Conservation (phyloP, 2,888 invertebrate genomes). For the Ochlodes sylvanus region DNA sequence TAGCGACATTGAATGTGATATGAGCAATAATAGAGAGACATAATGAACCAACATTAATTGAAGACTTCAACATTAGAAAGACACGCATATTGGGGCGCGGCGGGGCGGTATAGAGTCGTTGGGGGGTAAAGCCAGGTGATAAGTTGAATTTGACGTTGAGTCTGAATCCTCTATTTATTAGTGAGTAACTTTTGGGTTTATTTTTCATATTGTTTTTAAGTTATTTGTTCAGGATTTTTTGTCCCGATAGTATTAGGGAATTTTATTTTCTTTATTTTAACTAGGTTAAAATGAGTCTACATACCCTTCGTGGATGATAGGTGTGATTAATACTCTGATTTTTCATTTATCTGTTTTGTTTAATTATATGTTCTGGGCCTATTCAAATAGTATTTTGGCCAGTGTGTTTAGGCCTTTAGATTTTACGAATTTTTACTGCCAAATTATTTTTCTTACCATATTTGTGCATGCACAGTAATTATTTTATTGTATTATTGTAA, state of each 20-base stretch:
- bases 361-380: slow-evolving; percentile 81
- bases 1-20: slow-evolving; percentile 79
- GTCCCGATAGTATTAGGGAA: slow-evolving; percentile 85
- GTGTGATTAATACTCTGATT: slow-evolving; percentile 83
- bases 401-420: slow-evolving; percentile 82
- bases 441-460: slow-evolving; percentile 84
- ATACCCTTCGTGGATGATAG: slow-evolving; percentile 74
- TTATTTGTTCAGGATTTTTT: slow-evolving; percentile 85
- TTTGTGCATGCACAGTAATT: slow-evolving; percentile 84
- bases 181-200: slow-evolving; percentile 84
- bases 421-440: slow-evolving; percentile 85
- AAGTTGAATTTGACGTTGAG: slow-evolving; percentile 73
- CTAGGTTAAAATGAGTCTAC: slow-evolving; percentile 78
- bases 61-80: slow-evolving; percentile 60
- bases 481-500: slow-evolving; percentile 74
- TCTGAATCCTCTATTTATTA: slow-evolving; percentile 83
- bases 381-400: slow-evolving; percentile 84
- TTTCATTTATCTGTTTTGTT: slow-evolving; percentile 81
- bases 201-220: slow-evolving; percentile 85
- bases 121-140: slow-evolving; percentile 63
- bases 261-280: slow-evolving; percentile 83
- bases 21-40: slow-evolving; percentile 81
- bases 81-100: slow-evolving; percentile 53
- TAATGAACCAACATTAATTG: slow-evolving; percentile 63
- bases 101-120: slow-evolving; percentile 42